Evolutionary conservation across 2,113 vertebrate species (phyloP).

Genomic region (Leuciscus idus): DNA sequence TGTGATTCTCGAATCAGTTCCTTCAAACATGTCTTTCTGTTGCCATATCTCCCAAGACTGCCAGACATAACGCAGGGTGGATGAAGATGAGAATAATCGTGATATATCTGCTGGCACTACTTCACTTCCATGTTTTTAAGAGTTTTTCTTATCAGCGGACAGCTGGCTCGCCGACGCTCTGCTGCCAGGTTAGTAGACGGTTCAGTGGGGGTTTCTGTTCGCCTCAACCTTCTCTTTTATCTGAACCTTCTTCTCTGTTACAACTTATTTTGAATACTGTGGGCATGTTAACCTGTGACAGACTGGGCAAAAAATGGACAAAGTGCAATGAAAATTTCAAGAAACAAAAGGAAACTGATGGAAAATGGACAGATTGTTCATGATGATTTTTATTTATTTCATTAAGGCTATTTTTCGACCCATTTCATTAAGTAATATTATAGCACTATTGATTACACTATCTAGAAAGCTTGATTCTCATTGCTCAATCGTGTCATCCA

Average conservation of each 20-base stretch:
- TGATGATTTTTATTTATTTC: neutral
- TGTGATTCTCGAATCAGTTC: constrained; percentile 57
- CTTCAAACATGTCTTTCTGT: neutral
- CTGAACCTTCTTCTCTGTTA: neutral
- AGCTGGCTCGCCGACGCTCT: neutral
- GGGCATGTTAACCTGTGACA: neutral
- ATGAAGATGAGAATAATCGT: constrained; percentile 20
- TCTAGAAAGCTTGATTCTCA: neutral
- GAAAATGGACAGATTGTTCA: too few relatives aligned
- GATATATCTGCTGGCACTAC: constrained; percentile 12
- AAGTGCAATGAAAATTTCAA: too few relatives aligned
- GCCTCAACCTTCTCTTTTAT: neutral
- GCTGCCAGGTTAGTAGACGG: neutral
- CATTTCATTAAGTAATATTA: neutral
- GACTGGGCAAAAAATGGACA: neutral
- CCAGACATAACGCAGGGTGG: neutral
- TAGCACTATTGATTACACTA: neutral
- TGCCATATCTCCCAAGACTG: neutral
- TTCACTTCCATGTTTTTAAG: constrained; percentile 8
- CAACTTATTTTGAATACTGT: neutral
- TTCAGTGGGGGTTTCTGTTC: constrained; percentile 5
- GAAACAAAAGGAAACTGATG: too few relatives aligned
- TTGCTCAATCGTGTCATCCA: neutral
- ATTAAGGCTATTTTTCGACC: neutral
- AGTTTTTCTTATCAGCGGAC: constrained; percentile 33